These are phyloP conservation scores for Drosophila tani DNA, from an alignment of 1,140 invertebrate genomes.

Conservation along the genomic window DNA sequence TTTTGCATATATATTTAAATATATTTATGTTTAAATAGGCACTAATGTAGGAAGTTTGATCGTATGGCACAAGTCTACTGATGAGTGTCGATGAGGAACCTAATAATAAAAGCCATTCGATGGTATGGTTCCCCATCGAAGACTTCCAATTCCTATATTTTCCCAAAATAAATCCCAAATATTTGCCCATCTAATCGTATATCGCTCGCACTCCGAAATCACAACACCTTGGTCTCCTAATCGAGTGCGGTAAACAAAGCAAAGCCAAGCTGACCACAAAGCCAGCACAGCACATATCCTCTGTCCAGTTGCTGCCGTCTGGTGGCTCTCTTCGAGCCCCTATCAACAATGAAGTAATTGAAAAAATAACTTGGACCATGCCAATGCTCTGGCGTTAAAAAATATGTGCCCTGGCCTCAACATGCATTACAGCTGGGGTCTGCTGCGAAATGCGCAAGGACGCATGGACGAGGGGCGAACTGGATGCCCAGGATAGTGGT, in stretches of 20 bases:
- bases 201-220: conserved; percentile 54
- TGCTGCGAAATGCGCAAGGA: conserved; percentile 55
- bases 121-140: too few relatives aligned
- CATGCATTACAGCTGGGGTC: conserved; percentile 50
- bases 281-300: conserved; percentile 8
- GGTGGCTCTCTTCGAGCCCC: conserved; percentile 3
- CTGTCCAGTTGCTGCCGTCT: background rate
- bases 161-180: conserved; percentile 16
- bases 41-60: too few relatives aligned
- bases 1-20: too few relatives aligned
- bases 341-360: conserved; percentile 73
- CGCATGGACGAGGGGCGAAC: conserved; percentile 23
- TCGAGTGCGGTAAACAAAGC: conserved; percentile 56
- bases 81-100: too few relatives aligned
- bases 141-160: background rate
- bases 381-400: conserved; percentile 42
- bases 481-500: conserved; percentile 33
- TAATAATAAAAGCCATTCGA: too few relatives aligned
- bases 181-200: conserved; percentile 33
- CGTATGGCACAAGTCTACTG: too few relatives aligned
- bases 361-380: conserved; percentile 66
- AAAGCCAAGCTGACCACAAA: conserved; percentile 31
- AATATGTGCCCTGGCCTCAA: conserved; percentile 48
- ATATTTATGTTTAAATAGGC: too few relatives aligned
- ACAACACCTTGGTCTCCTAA: conserved; percentile 55